Base-by-base conservation (phyloP, 2,888 invertebrate genomes). In the Minunthozetes semirufus region DNA sequence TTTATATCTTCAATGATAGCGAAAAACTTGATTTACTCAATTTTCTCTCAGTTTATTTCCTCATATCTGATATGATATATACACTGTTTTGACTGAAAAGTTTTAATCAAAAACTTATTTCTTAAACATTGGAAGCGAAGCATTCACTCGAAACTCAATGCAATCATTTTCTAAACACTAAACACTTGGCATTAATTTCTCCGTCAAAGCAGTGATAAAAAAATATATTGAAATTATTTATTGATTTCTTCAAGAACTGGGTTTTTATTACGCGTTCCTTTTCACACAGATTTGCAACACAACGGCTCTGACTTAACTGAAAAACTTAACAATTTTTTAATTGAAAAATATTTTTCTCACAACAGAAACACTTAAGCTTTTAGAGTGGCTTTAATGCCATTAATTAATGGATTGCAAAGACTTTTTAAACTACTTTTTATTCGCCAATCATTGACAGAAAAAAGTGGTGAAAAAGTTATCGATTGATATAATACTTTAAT, bases 221-320 rank as follows among this genome's bases (percentile, higher is more conserved):
- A 66, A 33, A 66, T 19, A 38, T 66, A 66, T 66, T 66, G 38
- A 66, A 38, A 66, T 66, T 38, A 66, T 66, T 66, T 66, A 66
- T 66, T 66, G 63, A 38, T 66, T 66, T 42, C 42, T 66, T 66
- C 11, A 59, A 50, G 17, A 66, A 38, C 38, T 66, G 63, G 63
- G 63, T 66, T 66, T 66, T 66, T 66, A 66, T 66, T 66, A 38
- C 38, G 27, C 6, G 25, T 59, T 59, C 19, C 9, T 17, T 66
- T 66, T 66, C 63, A 38, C 63, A 66, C 63, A 66, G n/a, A 66
- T 48, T 48, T 48, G 15, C n/a, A 17, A 15, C 15, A 17, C n/a
- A 17, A 48, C 15, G 48, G n/a, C n/a, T n/a, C n/a, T n/a, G n/a
- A n/a, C n/a, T n/a, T n/a, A 3, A 25, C 19, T 27, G 11, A 19